phyloP scores from a whole-genome alignment of 1,140 invertebrate species.

The Papilio polyxenes region DNA sequence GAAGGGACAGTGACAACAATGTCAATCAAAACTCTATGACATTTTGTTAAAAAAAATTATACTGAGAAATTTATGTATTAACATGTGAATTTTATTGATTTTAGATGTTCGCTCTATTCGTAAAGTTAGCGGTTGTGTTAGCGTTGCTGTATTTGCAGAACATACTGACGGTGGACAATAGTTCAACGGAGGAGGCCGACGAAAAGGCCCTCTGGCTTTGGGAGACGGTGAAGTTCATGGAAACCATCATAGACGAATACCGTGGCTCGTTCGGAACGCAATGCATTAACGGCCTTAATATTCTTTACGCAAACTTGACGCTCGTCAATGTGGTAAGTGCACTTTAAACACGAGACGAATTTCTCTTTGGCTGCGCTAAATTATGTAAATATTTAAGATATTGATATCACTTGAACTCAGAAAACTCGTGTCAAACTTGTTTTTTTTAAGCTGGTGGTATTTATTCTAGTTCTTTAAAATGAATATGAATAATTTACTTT shows the following conservation, averaged over 20 bases:
- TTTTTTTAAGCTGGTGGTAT: neutral
- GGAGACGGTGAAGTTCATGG: constrained; percentile 49
- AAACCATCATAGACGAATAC: constrained; percentile 52
- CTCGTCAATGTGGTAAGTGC: constrained; percentile 60
- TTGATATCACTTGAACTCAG: neutral
- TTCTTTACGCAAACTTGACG: constrained; percentile 56
- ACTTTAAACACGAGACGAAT: neutral
- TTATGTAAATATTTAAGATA: neutral
- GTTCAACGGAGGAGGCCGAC: constrained; percentile 46
- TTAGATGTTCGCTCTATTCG: constrained; percentile 46
- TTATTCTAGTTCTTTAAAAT: neutral
- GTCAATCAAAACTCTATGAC: neutral
- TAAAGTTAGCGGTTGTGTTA: constrained; percentile 41
- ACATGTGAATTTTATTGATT: constrained; percentile 38
- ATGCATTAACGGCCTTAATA: constrained; percentile 53
- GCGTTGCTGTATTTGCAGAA: constrained; percentile 45
- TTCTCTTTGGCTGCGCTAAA: neutral
- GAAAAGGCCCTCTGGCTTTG: constrained; percentile 28
- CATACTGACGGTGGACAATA: constrained; percentile 37
- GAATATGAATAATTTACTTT: neutral
- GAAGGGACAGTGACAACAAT: constrained; percentile 18
- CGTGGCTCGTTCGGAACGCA: constrained; percentile 49
- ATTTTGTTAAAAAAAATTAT: neutral
- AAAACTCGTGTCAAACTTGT: neutral
- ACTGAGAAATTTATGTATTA: neutral